phyloP scores from a whole-genome alignment of 2,797 vertebrate species.

The Merluccius polli region DNA sequence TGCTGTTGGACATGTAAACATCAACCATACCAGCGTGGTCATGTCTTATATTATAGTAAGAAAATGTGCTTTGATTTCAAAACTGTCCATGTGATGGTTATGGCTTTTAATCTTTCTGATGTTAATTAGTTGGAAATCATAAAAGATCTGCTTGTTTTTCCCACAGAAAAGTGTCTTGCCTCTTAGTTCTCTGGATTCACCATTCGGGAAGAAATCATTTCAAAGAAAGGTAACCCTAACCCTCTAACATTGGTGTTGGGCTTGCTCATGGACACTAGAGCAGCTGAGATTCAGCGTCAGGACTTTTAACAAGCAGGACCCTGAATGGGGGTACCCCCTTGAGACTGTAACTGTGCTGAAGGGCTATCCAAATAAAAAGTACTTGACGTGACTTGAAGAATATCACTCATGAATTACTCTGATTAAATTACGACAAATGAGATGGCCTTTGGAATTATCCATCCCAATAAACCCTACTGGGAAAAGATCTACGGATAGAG shows the following conservation, averaged over 20 bases:
- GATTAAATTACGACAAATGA: slow-evolving; percentile 50
- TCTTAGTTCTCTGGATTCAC: neutral
- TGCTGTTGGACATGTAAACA: neutral
- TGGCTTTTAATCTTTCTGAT: neutral
- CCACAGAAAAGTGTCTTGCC: neutral
- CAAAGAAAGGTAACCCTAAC: neutral
- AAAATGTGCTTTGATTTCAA: neutral
- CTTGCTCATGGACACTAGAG: neutral
- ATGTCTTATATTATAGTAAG: neutral
- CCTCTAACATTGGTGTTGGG: neutral
- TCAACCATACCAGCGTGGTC: neutral
- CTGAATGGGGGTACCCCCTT: neutral
- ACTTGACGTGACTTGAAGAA: slow-evolving; percentile 35
- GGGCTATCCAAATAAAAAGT: slow-evolving; percentile 27
- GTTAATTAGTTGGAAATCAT: neutral
- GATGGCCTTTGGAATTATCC: slow-evolving; percentile 41
- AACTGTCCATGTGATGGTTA: neutral
- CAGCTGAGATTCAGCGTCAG: neutral
- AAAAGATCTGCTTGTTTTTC: neutral
- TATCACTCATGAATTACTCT: slow-evolving; percentile 42
- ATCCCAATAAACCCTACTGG: slow-evolving; percentile 38
- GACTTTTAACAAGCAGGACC: neutral
- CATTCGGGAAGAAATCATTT: neutral
- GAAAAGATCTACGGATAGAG: slow-evolving; percentile 49
- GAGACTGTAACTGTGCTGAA: slow-evolving; percentile 1